Conservation (phyloP, 2,888 invertebrate species). For the Arrhopalites spinosus region DNA sequence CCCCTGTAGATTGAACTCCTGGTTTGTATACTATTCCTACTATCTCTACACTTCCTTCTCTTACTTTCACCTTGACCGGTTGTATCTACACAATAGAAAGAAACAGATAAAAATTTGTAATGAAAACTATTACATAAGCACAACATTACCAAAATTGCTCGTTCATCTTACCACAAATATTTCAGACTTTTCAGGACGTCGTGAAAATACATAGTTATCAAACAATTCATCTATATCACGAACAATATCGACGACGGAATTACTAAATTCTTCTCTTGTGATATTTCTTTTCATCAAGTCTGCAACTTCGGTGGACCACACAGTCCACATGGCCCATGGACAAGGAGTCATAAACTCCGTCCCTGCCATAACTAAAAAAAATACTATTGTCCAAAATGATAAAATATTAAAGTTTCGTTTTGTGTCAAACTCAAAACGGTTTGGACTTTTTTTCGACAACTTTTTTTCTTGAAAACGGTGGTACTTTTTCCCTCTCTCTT, state of each 20-base stretch:
- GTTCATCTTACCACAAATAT: not conserved
- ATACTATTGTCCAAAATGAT: no score
- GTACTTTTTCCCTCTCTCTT: no score
- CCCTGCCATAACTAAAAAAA: no score
- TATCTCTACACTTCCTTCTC: not conserved
- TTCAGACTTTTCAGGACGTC: not conserved
- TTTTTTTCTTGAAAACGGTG: no score
- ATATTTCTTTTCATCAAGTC: not conserved
- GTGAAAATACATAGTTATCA: not conserved
- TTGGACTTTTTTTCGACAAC: no score
- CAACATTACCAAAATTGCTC: no score
- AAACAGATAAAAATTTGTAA: not conserved
- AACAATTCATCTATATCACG: not conserved
- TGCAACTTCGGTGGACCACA: not conserved
- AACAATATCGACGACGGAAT: not conserved
- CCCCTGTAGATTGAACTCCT: not conserved
- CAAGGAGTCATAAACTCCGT: no score
- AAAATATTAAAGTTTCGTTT: no score
- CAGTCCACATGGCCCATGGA: not conserved
- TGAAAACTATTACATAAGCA: not conserved
- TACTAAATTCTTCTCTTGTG: not conserved
- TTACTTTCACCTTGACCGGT: not conserved
- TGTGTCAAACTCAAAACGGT: no score
- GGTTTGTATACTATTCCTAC: not conserved
- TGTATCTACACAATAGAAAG: not conserved